A percentile compares a stretch with the other conserved stretches of the same genome.
These are phyloP conservation scores for Chaetogeoica ovagalla DNA, from an alignment of 2,888 invertebrate genomes.

Conservation along the genomic window DNA sequence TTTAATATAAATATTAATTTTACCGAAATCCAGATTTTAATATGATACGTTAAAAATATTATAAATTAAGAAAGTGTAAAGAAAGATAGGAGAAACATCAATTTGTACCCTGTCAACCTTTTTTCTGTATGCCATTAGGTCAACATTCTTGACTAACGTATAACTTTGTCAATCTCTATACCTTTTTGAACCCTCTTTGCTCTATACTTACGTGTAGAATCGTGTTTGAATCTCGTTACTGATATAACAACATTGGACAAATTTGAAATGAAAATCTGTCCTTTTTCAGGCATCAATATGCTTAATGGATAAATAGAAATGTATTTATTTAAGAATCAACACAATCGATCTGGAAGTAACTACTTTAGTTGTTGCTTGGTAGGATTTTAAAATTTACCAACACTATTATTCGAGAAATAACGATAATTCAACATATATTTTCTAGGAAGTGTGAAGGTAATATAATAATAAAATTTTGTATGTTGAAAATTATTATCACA, in stretches of 20 bases:
- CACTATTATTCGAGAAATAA: too few relatives aligned
- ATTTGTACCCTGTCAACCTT: background rate
- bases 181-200: slow-evolving; percentile 11
- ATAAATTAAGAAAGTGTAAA: background rate
- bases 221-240: slow-evolving; percentile 21
- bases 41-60: too few relatives aligned
- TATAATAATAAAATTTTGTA: too few relatives aligned
- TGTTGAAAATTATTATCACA: too few relatives aligned
- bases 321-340: too few relatives aligned
- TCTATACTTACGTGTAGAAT: slow-evolving; percentile 3
- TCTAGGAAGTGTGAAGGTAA: too few relatives aligned
- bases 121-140: slow-evolving; percentile 13
- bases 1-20: background rate
- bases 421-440: too few relatives aligned
- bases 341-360: too few relatives aligned
- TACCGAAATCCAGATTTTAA: background rate
- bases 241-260: background rate
- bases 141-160: slow-evolving; percentile 30
- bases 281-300: background rate
- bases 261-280: background rate
- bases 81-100: background rate
- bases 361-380: too few relatives aligned
- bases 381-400: too few relatives aligned
- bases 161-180: slow-evolving; percentile 25
- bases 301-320: background rate